phyloP scores from a whole-genome alignment of 1,140 invertebrate species.

The Potamilus streckersoni region DNA sequence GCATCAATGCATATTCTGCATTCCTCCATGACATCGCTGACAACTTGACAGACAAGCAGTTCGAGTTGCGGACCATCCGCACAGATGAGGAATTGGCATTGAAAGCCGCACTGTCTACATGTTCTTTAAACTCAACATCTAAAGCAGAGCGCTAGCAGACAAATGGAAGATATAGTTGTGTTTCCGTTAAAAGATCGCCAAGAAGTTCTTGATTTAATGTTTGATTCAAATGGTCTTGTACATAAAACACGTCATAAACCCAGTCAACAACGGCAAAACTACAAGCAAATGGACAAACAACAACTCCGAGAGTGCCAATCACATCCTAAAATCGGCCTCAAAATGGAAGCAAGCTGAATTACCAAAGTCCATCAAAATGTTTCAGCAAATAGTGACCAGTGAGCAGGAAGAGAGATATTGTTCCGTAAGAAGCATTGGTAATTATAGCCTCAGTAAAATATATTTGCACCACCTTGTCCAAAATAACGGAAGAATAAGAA shows the following conservation, averaged over 20 bases:
- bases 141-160: slow-evolving; percentile 10
- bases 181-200: too few relatives aligned
- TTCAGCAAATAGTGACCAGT: too few relatives aligned
- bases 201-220: slow-evolving; percentile 8
- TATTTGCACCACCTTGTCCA: too few relatives aligned
- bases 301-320: too few relatives aligned
- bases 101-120: too few relatives aligned
- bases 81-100: slow-evolving; percentile 16
- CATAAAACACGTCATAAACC: slow-evolving; percentile 5
- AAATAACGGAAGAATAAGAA: too few relatives aligned
- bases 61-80: slow-evolving; percentile 4
- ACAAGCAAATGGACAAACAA: too few relatives aligned
- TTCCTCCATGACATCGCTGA: slow-evolving; percentile 22
- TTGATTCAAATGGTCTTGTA: neutral
- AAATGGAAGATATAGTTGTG: slow-evolving; percentile 12
- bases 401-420: neutral
- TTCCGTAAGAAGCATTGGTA: too few relatives aligned
- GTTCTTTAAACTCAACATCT: slow-evolving; percentile 17
- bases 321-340: neutral
- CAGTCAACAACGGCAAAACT: too few relatives aligned
- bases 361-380: neutral
- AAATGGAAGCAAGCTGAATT: slow-evolving; percentile 1
- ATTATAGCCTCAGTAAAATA: too few relatives aligned
- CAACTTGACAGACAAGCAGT: slow-evolving; percentile 1
- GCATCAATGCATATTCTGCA: too few relatives aligned